These are phyloP conservation scores for Sciurus carolinensis DNA, from an alignment of 2,797 vertebrate species.

Conservation along the genomic window DNA sequence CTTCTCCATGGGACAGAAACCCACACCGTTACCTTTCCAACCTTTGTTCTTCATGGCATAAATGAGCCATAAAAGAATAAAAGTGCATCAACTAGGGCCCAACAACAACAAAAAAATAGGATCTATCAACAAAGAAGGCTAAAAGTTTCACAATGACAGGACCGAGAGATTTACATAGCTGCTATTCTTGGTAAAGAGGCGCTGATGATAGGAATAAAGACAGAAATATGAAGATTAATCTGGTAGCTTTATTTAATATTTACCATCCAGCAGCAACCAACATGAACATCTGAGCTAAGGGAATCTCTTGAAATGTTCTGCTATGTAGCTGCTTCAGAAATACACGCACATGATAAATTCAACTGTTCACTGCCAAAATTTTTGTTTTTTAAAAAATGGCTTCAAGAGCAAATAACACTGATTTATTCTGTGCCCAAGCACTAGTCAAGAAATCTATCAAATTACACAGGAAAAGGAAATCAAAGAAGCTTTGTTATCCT, in stretches of 20 bases:
- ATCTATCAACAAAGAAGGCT: slow-evolving; percentile 63
- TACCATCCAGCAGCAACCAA: slow-evolving; percentile 88
- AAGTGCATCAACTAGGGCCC: background rate
- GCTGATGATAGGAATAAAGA: slow-evolving; percentile 50
- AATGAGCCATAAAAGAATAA: background rate
- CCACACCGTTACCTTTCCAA: slow-evolving; percentile 55
- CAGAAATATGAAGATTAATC: slow-evolving; percentile 87
- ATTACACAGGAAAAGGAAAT: slow-evolving; percentile 84
- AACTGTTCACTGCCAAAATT: slow-evolving; percentile 85
- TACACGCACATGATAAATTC: slow-evolving; percentile 85
- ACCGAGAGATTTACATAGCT: slow-evolving; percentile 60
- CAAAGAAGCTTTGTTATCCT: slow-evolving; percentile 89
- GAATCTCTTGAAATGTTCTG: slow-evolving; percentile 87
- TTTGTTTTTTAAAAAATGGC: slow-evolving; percentile 56
- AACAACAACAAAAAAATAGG: slow-evolving; percentile 14
- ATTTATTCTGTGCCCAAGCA: slow-evolving; percentile 89
- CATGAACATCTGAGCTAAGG: slow-evolving; percentile 87
- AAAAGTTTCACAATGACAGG: slow-evolving; percentile 58
- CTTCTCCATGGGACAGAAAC: slow-evolving; percentile 72
- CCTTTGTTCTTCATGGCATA: background rate
- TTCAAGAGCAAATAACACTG: slow-evolving; percentile 90
- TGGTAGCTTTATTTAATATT: slow-evolving; percentile 90
- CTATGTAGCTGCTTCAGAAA: slow-evolving; percentile 88
- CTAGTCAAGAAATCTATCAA: slow-evolving; percentile 89
- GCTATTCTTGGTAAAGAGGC: slow-evolving; percentile 73